phyloP scores from a whole-genome alignment of 1,140 invertebrate species.

The Pissodes strobi region DNA sequence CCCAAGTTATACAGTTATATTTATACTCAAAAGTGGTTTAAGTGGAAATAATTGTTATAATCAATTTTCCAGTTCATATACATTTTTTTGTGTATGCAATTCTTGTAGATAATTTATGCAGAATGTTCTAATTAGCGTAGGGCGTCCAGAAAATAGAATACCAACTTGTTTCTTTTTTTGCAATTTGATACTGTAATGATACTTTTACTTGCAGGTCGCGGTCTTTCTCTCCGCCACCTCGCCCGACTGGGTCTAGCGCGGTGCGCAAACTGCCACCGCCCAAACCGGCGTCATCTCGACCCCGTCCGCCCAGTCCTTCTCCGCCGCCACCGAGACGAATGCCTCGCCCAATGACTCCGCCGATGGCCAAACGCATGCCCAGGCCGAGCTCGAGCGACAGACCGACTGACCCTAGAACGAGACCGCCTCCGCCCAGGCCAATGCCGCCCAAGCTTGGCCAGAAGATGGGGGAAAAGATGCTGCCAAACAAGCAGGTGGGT shows the following conservation, averaged over 20 bases:
- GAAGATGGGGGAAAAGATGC: slow-evolving; percentile 29
- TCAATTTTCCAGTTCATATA: too few relatives aligned
- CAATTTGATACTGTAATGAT: not conserved
- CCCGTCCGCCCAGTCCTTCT: slow-evolving; percentile 48
- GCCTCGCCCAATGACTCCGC: slow-evolving; percentile 58
- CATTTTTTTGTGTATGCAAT: too few relatives aligned
- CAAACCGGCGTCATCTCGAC: slow-evolving; percentile 35
- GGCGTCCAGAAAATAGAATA: too few relatives aligned
- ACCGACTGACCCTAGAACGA: slow-evolving; percentile 53
- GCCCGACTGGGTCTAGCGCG: slow-evolving; percentile 31
- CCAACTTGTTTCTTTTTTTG: not conserved
- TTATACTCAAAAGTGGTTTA: too few relatives aligned
- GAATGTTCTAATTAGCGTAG: too few relatives aligned
- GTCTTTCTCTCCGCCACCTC: slow-evolving; percentile 57
- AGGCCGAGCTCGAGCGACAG: slow-evolving; percentile 46
- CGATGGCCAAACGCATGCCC: slow-evolving; percentile 55
- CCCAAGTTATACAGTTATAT: not conserved
- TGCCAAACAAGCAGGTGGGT: not conserved
- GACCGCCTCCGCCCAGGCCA: slow-evolving; percentile 51
- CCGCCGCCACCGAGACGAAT: slow-evolving; percentile 51
- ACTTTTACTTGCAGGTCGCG: slow-evolving; percentile 53
- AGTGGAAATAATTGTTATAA: too few relatives aligned
- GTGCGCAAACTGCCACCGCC: slow-evolving; percentile 39
- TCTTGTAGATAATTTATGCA: too few relatives aligned
- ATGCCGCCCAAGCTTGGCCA: slow-evolving; percentile 45